phyloP scores from a whole-genome alignment of 2,113 vertebrate species.

The Epinephelus fuscoguttatus region DNA sequence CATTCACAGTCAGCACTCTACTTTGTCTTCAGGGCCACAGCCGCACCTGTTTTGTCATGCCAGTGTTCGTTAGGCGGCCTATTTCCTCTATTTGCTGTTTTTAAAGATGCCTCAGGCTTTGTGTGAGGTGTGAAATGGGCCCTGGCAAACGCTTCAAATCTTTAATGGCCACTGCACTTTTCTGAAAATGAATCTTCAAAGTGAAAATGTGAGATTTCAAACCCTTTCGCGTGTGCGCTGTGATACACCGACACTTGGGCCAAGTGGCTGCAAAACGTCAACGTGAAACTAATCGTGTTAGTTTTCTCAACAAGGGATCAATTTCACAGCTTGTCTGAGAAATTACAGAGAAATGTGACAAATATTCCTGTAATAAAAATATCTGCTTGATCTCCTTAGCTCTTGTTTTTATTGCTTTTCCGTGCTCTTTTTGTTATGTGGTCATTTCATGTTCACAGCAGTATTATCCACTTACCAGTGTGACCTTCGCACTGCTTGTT shows the following conservation, averaged over 20 bases:
- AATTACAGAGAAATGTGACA: slow-evolving; percentile 29
- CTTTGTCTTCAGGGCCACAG: slow-evolving; percentile 39
- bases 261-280: slow-evolving; percentile 28
- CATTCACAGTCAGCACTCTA: neutral
- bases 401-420: slow-evolving; percentile 8
- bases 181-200: slow-evolving; percentile 35
- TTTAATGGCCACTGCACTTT: slow-evolving; percentile 17
- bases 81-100: slow-evolving; percentile 41
- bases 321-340: slow-evolving; percentile 45
- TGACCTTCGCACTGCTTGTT: neutral
- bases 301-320: slow-evolving; percentile 39
- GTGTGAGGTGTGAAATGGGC: slow-evolving; percentile 49
- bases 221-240: neutral
- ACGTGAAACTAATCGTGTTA: slow-evolving; percentile 31
- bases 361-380: neutral
- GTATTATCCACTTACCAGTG: neutral
- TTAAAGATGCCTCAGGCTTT: slow-evolving; percentile 22
- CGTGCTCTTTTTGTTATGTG: slow-evolving; percentile 8
- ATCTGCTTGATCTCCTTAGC: neutral
- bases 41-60: neutral
- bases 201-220: slow-evolving; percentile 33
- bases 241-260: slow-evolving; percentile 2
- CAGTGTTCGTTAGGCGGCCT: slow-evolving; percentile 5
- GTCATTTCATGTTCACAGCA: slow-evolving; percentile 1
- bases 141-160: slow-evolving; percentile 37